phyloP scores from a whole-genome alignment of 2,113 vertebrate genomes.

The Gadus macrocephalus region DNA sequence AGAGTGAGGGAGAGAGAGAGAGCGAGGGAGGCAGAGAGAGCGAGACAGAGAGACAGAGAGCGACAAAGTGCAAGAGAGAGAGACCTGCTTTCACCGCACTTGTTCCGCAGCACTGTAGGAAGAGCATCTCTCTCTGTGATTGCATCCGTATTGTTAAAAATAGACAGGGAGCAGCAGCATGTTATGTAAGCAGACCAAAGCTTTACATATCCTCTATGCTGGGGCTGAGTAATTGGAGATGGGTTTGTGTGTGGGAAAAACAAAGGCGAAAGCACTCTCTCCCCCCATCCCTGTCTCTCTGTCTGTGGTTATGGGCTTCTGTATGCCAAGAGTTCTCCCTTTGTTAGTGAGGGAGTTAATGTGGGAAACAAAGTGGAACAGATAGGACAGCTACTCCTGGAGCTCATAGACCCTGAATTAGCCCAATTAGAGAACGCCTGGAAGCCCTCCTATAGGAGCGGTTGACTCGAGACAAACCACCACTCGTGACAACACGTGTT shows the following conservation, averaged over 20 bases:
- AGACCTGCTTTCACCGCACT: slow-evolving; percentile 10
- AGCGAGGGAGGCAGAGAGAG: slow-evolving; percentile 15
- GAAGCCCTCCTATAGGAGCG: too few species aligned
- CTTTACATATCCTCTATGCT: slow-evolving; percentile 13
- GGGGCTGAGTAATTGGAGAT: slow-evolving; percentile 40
- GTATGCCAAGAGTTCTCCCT: background rate
- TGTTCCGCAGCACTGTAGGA: slow-evolving; percentile 30
- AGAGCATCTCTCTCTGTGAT: slow-evolving; percentile 30
- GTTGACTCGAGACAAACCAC: too few species aligned
- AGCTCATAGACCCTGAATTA: slow-evolving; percentile 16
- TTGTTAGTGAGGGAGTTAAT: slow-evolving; percentile 32
- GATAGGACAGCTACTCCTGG: slow-evolving; percentile 7
- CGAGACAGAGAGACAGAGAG: slow-evolving; percentile 13
- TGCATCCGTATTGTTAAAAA: slow-evolving; percentile 53
- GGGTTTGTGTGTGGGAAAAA: slow-evolving; percentile 24
- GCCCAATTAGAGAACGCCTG: too few species aligned
- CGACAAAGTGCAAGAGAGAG: slow-evolving; percentile 4
- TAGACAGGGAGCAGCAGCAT: slow-evolving; percentile 26
- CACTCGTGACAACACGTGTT: too few species aligned
- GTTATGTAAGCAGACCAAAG: slow-evolving; percentile 44
- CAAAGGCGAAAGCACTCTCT: background rate
- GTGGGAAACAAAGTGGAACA: slow-evolving; percentile 30
- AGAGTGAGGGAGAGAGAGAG: slow-evolving; percentile 11
- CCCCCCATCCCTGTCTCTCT: slow-evolving; percentile 1
- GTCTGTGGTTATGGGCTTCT: background rate